Conservation (phyloP, 1,140 invertebrate genomes). For the Drosophila jambulina region DNA sequence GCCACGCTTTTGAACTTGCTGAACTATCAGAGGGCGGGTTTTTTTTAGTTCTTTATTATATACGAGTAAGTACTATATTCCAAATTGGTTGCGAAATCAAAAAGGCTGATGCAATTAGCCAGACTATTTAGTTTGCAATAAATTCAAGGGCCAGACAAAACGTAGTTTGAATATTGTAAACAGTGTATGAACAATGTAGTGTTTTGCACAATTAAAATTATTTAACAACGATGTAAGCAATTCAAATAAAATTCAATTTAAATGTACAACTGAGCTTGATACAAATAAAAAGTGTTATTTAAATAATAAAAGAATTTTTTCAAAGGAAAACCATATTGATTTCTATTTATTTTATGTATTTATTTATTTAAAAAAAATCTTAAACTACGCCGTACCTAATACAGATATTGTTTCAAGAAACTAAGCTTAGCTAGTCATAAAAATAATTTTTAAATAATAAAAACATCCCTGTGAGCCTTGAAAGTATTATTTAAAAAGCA, state of each 20-base stretch:
- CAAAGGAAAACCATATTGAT: too few relatives aligned
- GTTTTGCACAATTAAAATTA: background rate
- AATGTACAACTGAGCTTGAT: background rate
- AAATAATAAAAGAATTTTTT: too few relatives aligned
- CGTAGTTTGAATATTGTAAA: background rate
- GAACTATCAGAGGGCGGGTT: background rate
- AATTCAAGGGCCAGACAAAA: conserved; percentile 12
- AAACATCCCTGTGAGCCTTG: background rate
- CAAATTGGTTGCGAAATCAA: conserved; percentile 6
- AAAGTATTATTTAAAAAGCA: conserved; percentile 18
- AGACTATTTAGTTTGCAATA: conserved; percentile 14
- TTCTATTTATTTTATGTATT: background rate
- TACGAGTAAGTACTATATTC: conserved; percentile 1
- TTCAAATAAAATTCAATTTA: conserved; percentile 1
- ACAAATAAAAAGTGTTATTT: background rate
- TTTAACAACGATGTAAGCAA: background rate
- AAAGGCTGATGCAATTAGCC: conserved; percentile 40
- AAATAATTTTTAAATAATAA: conserved; percentile 3
- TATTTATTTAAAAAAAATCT: background rate
- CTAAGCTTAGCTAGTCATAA: background rate
- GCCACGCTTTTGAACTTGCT: conserved; percentile 52
- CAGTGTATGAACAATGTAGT: too few relatives aligned
- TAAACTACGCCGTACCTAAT: background rate
- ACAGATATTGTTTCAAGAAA: background rate
- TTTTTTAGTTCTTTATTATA: background rate